Evolutionary conservation across 2,113 vertebrate species (phyloP).

Genomic region (Pituophis catenifer): DNA sequence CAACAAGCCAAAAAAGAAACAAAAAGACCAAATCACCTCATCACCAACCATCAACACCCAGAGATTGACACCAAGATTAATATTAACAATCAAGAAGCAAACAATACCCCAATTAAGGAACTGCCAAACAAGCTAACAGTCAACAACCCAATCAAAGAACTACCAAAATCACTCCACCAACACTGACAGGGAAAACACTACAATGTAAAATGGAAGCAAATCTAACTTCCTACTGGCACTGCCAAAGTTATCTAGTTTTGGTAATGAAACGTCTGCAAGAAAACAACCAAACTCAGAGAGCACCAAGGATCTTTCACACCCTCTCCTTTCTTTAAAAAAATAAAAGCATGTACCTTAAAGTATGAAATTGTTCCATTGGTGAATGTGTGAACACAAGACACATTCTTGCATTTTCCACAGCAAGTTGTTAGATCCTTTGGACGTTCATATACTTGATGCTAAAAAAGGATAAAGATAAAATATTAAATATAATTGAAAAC

Average conservation of each 20-base stretch:
- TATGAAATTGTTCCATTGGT: slow-evolving; percentile 81
- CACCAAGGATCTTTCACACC: not conserved
- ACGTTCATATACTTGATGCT: slow-evolving; percentile 92
- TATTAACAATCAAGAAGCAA: not conserved
- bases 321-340: not conserved
- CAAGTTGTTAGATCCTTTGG: slow-evolving; percentile 85
- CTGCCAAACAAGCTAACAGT: not conserved
- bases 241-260: not conserved
- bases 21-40: not conserved
- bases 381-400: slow-evolving; percentile 85
- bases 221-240: not conserved
- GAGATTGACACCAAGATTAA: not conserved
- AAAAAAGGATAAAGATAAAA: slow-evolving; percentile 40
- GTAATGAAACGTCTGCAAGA: not conserved
- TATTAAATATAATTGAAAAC: not conserved
- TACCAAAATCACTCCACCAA: not conserved
- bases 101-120: not conserved
- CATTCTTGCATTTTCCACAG: slow-evolving; percentile 89
- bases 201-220: not conserved
- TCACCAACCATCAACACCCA: not conserved
- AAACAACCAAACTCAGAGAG: not conserved
- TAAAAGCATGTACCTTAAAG: slow-evolving; percentile 74
- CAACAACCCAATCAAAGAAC: not conserved
- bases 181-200: not conserved
- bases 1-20: not conserved